Conservation (phyloP, 2,888 invertebrate species). For the Autographa pulchrina region DNA sequence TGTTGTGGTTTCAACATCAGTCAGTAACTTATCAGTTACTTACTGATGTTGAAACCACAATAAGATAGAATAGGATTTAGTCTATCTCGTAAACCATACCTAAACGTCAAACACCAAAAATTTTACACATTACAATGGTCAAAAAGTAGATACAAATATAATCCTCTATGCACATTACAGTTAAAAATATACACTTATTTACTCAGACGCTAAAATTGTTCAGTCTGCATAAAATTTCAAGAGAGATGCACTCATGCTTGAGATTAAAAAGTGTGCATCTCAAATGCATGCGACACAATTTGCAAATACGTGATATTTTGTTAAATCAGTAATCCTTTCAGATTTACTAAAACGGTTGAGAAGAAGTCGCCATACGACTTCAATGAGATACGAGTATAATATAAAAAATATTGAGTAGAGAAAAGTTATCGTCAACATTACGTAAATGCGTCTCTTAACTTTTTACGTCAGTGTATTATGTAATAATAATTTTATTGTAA, state of each 20-base stretch:
- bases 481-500: too few species aligned
- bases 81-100: too few species aligned
- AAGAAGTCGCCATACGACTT: not conserved
- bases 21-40: too few species aligned
- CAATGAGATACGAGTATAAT: not conserved
- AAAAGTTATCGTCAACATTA: too few species aligned
- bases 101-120: too few species aligned
- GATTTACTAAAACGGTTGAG: not conserved
- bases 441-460: too few species aligned
- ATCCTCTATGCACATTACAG: not conserved
- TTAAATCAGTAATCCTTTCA: not conserved
- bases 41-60: too few species aligned
- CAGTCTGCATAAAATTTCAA: not conserved
- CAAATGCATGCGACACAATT: constrained; percentile 3
- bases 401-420: too few species aligned
- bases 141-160: not conserved
- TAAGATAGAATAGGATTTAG: too few species aligned
- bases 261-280: constrained; percentile 2
- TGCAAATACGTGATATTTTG: constrained; percentile 3
- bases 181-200: not conserved
- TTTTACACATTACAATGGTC: not conserved
- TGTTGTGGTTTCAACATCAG: too few species aligned
- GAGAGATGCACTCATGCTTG: not conserved
- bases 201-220: not conserved
- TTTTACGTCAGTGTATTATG: too few species aligned